phyloP scores from a whole-genome alignment of 53 echinoderm and acorn worm genomes.

The Echinarachnius parma region DNA sequence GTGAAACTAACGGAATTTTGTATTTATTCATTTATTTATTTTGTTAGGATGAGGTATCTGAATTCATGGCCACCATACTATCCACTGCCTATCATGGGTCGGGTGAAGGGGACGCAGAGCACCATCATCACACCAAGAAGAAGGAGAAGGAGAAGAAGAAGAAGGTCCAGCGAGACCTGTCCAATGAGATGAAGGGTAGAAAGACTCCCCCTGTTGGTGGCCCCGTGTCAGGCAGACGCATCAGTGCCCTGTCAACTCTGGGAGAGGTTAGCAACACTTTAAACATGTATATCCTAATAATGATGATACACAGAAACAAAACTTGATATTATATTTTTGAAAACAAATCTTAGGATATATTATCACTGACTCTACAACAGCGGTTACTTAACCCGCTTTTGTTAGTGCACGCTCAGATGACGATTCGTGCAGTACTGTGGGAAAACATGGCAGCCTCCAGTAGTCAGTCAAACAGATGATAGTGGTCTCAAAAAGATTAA shows the following conservation, averaged over 20 bases:
- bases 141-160: slow-evolving; percentile 80
- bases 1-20: too few relatives aligned
- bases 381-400: too few relatives aligned
- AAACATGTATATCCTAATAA: too few relatives aligned
- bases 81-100: slow-evolving; percentile 52
- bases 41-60: slow-evolving; percentile 86
- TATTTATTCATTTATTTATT: not conserved
- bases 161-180: slow-evolving; percentile 76
- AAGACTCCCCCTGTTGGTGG: slow-evolving; percentile 48
- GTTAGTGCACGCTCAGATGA: too few relatives aligned
- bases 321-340: too few relatives aligned
- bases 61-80: slow-evolving; percentile 72
- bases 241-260: slow-evolving; percentile 32
- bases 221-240: slow-evolving; percentile 21
- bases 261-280: slow-evolving; percentile 37
- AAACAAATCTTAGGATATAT: too few relatives aligned
- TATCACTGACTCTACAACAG: too few relatives aligned
- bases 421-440: too few relatives aligned
- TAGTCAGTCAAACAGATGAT: too few relatives aligned
- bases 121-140: slow-evolving; percentile 47
- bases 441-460: too few relatives aligned
- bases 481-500: too few relatives aligned
- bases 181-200: slow-evolving; percentile 70
- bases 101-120: slow-evolving; percentile 35
- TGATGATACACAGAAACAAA: too few relatives aligned